These are phyloP conservation scores for Scolopax mira DNA, from an alignment of 2,113 vertebrate species.

Conservation along the genomic window DNA sequence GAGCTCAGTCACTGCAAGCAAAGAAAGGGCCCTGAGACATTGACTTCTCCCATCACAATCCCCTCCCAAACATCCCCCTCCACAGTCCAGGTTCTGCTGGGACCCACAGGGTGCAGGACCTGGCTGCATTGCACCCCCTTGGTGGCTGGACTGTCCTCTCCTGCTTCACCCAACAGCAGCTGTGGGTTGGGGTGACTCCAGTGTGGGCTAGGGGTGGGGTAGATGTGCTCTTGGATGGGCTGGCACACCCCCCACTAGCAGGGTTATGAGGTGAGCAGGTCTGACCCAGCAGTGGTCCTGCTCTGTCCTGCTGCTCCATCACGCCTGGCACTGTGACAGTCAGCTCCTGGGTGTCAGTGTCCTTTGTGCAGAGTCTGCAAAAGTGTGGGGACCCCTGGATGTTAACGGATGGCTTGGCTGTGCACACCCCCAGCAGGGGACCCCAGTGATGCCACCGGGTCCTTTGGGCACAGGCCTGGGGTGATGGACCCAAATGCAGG, in stretches of 20 bases:
- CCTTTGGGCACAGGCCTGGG: not conserved
- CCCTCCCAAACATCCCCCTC: not conserved
- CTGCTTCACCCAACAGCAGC: not conserved
- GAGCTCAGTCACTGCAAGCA: not conserved
- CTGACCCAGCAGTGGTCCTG: not conserved
- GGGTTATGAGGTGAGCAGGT: not conserved
- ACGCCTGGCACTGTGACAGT: not conserved
- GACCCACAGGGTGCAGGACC: not conserved
- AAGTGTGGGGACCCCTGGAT: not conserved
- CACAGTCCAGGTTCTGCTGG: not conserved
- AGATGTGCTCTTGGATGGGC: not conserved
- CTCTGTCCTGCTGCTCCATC: not conserved
- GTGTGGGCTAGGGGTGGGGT: not conserved
- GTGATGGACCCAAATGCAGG: not conserved
- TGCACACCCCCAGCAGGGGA: not conserved
- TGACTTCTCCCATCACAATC: not conserved
- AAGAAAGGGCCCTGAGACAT: not conserved
- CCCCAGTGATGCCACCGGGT: not conserved
- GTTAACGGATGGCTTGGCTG: fast-evolving
- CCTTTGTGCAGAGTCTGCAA: not conserved
- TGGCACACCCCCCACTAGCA: not conserved
- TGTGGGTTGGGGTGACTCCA: not conserved
- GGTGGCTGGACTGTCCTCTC: not conserved
- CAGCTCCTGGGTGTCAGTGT: not conserved
- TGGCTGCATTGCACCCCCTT: not conserved